Conservation (phyloP, 2,888 invertebrate genomes). For the Drosophila mimetica region DNA sequence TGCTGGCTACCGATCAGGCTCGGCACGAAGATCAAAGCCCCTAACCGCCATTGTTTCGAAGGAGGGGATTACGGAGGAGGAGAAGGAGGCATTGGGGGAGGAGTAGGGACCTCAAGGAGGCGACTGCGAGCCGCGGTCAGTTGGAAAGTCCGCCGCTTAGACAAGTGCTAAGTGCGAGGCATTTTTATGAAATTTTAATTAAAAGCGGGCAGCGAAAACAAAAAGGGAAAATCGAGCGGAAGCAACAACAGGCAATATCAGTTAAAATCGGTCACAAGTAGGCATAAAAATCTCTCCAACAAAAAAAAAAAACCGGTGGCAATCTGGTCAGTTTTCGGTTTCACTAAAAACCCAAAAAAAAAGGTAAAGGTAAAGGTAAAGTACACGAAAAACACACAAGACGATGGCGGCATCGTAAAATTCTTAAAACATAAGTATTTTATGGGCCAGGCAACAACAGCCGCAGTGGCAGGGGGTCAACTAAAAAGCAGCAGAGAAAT, state of each 20-base stretch:
- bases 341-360: slow-evolving; percentile 55
- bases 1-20: slow-evolving; percentile 74
- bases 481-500: slow-evolving; percentile 35
- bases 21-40: slow-evolving; percentile 66
- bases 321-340: slow-evolving; percentile 62
- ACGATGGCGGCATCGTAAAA: slow-evolving; percentile 74
- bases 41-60: slow-evolving; percentile 69
- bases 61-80: slow-evolving; percentile 23
- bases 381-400: slow-evolving; percentile 43
- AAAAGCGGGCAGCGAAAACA: slow-evolving; percentile 40
- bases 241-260: slow-evolving; percentile 52
- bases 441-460: slow-evolving; percentile 57
- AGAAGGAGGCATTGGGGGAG: background rate
- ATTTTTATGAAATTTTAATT: slow-evolving; percentile 68
- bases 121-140: slow-evolving; percentile 36
- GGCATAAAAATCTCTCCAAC: slow-evolving; percentile 67
- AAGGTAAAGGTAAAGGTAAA: slow-evolving; percentile 42
- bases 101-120: slow-evolving; percentile 19
- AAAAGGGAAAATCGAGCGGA: slow-evolving; percentile 72
- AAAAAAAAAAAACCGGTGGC: slow-evolving; percentile 77
- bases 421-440: slow-evolving; percentile 78
- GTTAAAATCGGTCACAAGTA: slow-evolving; percentile 55
- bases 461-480: slow-evolving; percentile 21
- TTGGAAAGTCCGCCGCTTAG: slow-evolving; percentile 71
- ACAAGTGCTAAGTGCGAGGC: slow-evolving; percentile 72